Evolutionary conservation across 2,888 invertebrate genomes (phyloP).

Genomic region (Dicyrtomina minuta): DNA sequence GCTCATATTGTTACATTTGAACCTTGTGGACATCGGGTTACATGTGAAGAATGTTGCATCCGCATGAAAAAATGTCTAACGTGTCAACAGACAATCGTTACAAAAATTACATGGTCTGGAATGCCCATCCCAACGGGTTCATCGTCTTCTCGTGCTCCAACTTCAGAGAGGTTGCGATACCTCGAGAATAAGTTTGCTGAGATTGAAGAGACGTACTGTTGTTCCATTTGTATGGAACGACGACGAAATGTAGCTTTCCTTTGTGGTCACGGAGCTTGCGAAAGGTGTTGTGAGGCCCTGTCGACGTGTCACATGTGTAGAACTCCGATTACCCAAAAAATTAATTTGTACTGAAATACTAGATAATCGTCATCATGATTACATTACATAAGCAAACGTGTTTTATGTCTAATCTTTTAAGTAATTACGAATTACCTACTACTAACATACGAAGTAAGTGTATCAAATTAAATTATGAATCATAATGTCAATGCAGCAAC

Average conservation of each 20-base stretch:
- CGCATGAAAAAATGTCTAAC: conserved; percentile 75
- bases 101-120: conserved; percentile 54
- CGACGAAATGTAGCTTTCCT: conserved; percentile 78
- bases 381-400: not conserved
- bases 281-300: conserved; percentile 75
- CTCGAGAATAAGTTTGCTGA: conserved; percentile 78
- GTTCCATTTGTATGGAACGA: conserved; percentile 85
- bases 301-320: conserved; percentile 85
- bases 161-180: conserved; percentile 67
- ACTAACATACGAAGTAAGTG: too few relatives aligned
- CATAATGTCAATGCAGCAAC: not conserved
- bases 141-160: conserved; percentile 60
- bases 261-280: conserved; percentile 85
- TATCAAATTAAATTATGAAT: not conserved
- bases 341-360: conserved; percentile 61
- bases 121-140: conserved; percentile 21
- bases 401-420: not conserved
- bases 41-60: conserved; percentile 76
- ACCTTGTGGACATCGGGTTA: conserved; percentile 73
- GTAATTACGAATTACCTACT: not conserved
- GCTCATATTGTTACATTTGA: conserved; percentile 67
- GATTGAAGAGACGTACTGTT: conserved; percentile 81
- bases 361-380: not conserved
- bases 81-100: conserved; percentile 64
- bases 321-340: conserved; percentile 73